A percentile compares a stretch with the other conserved stretches of the same genome.
These are phyloP conservation scores for Tuberolachnus salignus DNA, from an alignment of 2,888 invertebrate species.

Conservation along the genomic window DNA sequence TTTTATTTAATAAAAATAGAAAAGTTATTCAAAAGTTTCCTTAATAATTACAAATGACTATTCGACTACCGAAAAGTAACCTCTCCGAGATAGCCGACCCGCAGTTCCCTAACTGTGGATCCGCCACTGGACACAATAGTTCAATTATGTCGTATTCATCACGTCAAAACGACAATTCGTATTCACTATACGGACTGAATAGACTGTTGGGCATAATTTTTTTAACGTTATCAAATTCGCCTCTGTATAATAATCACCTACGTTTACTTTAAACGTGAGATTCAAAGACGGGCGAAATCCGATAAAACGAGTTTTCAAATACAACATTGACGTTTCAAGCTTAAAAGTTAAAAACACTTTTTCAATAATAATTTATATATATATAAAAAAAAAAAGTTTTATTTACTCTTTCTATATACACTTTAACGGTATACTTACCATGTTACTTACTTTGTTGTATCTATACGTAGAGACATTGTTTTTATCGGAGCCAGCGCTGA, in stretches of 20 bases:
- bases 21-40: too few species aligned
- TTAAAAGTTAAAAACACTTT: slow-evolving; percentile 32
- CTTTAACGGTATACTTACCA: slow-evolving; percentile 24
- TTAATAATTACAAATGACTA: too few species aligned
- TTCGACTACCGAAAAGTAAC: too few species aligned
- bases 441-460: too few species aligned
- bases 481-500: too few species aligned
- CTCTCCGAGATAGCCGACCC: too few species aligned
- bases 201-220: background rate
- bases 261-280: slow-evolving; percentile 4
- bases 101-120: too few species aligned
- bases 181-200: background rate
- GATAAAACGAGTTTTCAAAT: slow-evolving; percentile 15
- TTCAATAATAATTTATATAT: slow-evolving; percentile 3
- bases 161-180: background rate
- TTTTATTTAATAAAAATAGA: too few species aligned
- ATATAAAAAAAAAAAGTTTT: slow-evolving; percentile 36
- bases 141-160: background rate
- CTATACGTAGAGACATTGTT: background rate
- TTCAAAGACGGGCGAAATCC: slow-evolving; percentile 1
- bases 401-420: background rate
- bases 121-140: too few species aligned
- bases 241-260: background rate
- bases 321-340: slow-evolving; percentile 8
- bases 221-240: background rate